phyloP scores from a whole-genome alignment of 2,113 vertebrate species.

The Meleagris gallopavo region DNA sequence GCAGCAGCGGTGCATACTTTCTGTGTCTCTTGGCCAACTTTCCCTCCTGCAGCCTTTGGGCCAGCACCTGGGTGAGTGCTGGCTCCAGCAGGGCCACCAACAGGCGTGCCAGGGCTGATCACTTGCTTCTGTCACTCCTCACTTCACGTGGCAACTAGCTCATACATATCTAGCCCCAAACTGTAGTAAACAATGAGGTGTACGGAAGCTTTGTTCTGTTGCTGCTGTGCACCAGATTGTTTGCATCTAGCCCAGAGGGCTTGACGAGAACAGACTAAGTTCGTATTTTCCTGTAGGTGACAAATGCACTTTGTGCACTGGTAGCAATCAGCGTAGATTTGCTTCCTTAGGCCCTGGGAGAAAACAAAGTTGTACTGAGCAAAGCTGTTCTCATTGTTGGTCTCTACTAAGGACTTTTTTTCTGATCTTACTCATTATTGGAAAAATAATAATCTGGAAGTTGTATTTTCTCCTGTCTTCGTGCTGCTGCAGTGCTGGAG shows the following conservation, averaged over 20 bases:
- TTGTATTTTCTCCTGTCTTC: neutral
- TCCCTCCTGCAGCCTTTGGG: neutral
- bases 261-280: neutral
- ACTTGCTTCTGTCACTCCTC: constrained; percentile 2
- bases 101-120: neutral
- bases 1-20: neutral
- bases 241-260: neutral
- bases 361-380: neutral
- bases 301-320: neutral
- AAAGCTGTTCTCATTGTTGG: neutral
- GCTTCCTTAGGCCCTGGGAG: neutral
- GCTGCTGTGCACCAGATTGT: neutral
- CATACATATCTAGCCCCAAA: neutral
- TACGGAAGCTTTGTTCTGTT: neutral
- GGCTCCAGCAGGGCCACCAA: neutral
- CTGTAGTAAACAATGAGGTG: neutral
- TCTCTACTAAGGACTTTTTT: neutral
- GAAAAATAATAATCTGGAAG: neutral
- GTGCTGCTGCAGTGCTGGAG: neutral
- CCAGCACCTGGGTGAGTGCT: neutral
- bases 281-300: neutral
- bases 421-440: neutral
- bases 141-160: neutral
- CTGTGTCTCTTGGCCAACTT: neutral
- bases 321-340: neutral